Evolutionary conservation across 1,140 invertebrate genomes (phyloP), one percentile per base, ranked within the genome.

Genomic region (Drosophila bocki): DNA sequence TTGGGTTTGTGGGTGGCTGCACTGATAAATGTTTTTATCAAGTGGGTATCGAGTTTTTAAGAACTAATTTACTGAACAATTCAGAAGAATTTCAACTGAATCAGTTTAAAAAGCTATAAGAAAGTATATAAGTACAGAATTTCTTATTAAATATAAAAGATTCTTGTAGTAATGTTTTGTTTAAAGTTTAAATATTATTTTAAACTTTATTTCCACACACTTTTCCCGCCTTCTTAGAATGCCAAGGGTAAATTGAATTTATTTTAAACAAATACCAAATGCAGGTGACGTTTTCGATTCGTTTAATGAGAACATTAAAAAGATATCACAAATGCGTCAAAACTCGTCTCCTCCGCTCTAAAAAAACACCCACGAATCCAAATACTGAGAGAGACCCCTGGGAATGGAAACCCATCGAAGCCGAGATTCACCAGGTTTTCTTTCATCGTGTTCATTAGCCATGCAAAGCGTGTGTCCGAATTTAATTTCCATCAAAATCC

Each of bases 401-500:
- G 69, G 69, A 72, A 72, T 41, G 61, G 19, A 68, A 68, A 67
- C 13, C 22, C 33, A 56, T 39, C n/a, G 37, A 3, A 35, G 19
- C 19, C 7, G 9, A 51, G 65, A 69, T 69, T 68, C 57, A 61
- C 51, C 29, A 37, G 74, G 15, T 59, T 54, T 85, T 77, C 53
- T 56, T 59, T 17, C 15, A 29, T 1, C 37, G 32, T 35, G 11
- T 44, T 60, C 71, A 87, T 88, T 88, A 75, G 50, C 37, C 44
- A 88, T 88, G 85, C 84, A 68, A 67, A 75, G 74, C 85, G 60
- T 72, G 85, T 44, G 67, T 68, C 60, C 60, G 77, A 81, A 71
- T 88, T 88, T 81, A 88, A 81, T 88, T 88, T 81, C 85, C 90
- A 88, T 88, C 78, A 88, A 88, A 90, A 90, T 84, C 80, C 63